Base-by-base conservation (phyloP, 2,888 invertebrate genomes). In the Andrena chrysosceles region DNA sequence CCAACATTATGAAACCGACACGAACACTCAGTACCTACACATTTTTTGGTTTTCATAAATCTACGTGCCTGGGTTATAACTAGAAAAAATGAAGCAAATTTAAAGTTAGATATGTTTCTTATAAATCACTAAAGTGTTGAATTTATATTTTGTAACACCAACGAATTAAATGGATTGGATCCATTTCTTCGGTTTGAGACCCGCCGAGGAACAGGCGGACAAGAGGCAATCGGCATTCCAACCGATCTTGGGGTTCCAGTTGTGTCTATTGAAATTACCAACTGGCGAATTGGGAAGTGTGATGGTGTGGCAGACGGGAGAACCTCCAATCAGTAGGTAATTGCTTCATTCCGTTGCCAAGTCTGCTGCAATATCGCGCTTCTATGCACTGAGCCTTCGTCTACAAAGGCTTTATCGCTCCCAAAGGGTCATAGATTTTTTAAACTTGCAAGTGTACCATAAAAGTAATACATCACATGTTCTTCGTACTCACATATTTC, bases 271-370 rank as follows among this genome's bases (percentile, higher is more conserved):
- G 93, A 93, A 93, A 92, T 93, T 92, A 91, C 90, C 89, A 87
- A 87, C 89, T 90, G 84, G 88, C 85, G 88, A 90, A 91, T 92
- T 91, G 92, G 91, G 90, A 90, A 92, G 91, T 92, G 91, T 91
- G 92, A 92, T 89, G 88, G 88, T 87, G 89, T 87, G 90, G 90
- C 87, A 91, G 91, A 92, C 91, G 88, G 88, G 85, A 89, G 87
- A 88, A 90, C 88, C 91, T 93, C 92, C 92, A 93, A 93, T 93
- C 93, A 93, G 91, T 90, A 89, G 91, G 90, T 93, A 93, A 93
- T 93, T 93, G 93, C 92, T 92, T 93, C 92, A 91, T 93, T 93
- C 91, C 91, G 89, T 85, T 86, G 86, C 85, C 82, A 79, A 75
- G 83, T 81, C 77, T 64, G 63, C 59, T 52, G 71, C 79, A 84